Percentiles rank a stretch among this genome's conserved stretches.
phyloP scores from a whole-genome alignment of 2,888 invertebrate genomes.

The Spodoptera littoralis region DNA sequence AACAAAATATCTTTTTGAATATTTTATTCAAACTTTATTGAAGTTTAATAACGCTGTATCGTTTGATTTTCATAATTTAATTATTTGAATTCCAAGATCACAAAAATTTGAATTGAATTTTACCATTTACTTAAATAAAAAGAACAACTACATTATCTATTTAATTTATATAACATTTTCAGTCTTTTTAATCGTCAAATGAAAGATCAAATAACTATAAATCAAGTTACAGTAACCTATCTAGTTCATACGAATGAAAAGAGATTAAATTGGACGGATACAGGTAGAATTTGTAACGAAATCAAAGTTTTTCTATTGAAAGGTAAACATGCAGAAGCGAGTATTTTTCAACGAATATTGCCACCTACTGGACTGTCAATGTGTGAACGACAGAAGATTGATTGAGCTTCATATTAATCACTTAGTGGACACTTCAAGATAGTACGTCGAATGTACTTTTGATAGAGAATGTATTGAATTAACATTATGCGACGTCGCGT shows the following conservation, averaged over 20 bases:
- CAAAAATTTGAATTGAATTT: too few relatives aligned
- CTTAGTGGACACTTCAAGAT: slow-evolving; percentile 4
- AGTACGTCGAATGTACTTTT: slow-evolving; percentile 8
- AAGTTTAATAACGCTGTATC: too few relatives aligned
- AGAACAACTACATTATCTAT: too few relatives aligned
- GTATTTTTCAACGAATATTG: slow-evolving; percentile 9
- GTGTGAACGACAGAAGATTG: slow-evolving; percentile 5
- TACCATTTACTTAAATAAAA: too few relatives aligned
- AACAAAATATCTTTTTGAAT: too few relatives aligned
- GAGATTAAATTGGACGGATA: neutral
- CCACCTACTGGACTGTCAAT: neutral
- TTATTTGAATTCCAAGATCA: too few relatives aligned
- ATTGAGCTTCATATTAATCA: slow-evolving; percentile 30
- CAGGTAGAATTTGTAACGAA: neutral
- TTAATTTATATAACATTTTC: too few relatives aligned
- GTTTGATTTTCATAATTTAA: too few relatives aligned
- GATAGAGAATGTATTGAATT: neutral
- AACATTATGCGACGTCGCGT: too few relatives aligned
- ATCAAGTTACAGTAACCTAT: neutral
- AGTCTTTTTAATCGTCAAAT: neutral
- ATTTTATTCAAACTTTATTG: too few relatives aligned
- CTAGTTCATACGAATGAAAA: neutral
- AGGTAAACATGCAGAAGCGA: neutral
- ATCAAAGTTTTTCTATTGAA: neutral
- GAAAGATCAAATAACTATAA: neutral